These are phyloP conservation scores for Antidorcas marsupialis DNA, from an alignment of 2,113 vertebrate genomes.

Conservation along the genomic window DNA sequence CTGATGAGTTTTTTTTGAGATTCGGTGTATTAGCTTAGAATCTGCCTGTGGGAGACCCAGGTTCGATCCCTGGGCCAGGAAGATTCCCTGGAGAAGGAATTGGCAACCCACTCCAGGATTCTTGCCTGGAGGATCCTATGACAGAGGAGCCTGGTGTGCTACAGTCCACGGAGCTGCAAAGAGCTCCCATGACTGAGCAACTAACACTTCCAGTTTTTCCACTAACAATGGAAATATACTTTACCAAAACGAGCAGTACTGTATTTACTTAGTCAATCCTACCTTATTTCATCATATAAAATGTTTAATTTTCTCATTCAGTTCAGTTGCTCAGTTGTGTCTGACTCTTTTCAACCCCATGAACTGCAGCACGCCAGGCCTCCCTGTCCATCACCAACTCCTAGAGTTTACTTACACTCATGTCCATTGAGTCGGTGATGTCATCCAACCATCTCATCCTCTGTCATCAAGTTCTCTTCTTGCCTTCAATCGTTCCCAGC, in stretches of 20 bases:
- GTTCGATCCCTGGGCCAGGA: neutral
- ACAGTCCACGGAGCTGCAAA: neutral
- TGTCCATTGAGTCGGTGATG: neutral
- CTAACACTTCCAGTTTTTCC: neutral
- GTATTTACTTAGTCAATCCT: neutral
- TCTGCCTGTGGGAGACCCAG: neutral
- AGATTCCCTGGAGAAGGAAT: neutral
- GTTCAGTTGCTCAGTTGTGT: neutral
- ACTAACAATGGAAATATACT: neutral
- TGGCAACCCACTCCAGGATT: neutral
- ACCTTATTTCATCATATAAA: neutral
- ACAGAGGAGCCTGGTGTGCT: neutral
- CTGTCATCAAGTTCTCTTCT: neutral
- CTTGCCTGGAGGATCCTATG: neutral
- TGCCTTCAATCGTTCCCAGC: neutral
- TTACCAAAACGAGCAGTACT: neutral
- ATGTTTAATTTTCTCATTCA: neutral
- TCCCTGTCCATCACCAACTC: neutral
- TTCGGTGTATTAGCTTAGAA: neutral
- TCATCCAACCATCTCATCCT: neutral
- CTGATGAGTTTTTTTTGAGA: neutral
- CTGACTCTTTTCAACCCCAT: neutral
- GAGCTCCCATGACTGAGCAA: neutral
- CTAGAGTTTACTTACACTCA: fast-evolving
- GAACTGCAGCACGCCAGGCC: neutral